Percentiles rank a stretch among this genome's conserved stretches.
Conservation (phyloP, 2,113 vertebrate species). For the Amazona guildingii region DNA sequence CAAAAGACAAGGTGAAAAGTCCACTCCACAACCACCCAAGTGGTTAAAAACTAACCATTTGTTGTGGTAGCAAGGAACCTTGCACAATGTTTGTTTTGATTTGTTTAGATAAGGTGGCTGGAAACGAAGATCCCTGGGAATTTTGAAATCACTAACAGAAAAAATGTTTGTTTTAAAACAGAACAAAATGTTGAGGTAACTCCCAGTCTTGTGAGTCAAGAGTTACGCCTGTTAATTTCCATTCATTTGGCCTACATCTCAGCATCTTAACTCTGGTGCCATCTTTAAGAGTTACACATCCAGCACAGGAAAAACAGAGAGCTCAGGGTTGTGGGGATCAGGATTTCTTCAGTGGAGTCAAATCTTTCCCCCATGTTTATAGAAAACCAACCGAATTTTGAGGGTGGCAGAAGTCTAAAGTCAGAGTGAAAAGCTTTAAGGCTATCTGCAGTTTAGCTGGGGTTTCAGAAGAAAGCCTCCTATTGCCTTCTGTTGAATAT, state of each 20-base stretch:
- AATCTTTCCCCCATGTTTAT: neutral
- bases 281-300: neutral
- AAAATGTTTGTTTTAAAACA: constrained; percentile 1
- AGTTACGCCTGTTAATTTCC: neutral
- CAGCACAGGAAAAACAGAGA: neutral
- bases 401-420: neutral
- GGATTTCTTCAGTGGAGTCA: neutral
- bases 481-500: neutral
- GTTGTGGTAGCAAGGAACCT: neutral
- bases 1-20: neutral
- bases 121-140: constrained; percentile 23
- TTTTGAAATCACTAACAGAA: neutral
- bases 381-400: neutral
- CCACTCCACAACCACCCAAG: neutral
- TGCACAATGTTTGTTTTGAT: neutral
- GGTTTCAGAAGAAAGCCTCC: neutral
- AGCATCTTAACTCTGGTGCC: neutral
- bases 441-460: neutral
- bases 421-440: neutral
- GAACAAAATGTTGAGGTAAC: constrained; percentile 3
- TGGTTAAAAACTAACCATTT: constrained; percentile 14
- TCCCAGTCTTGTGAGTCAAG: neutral
- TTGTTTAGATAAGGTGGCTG: constrained; percentile 19
- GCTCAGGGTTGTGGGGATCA: neutral
- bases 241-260: neutral